These are phyloP conservation scores for Trypoxylon attenuatum DNA, from an alignment of 2,888 invertebrate species.

Conservation along the genomic window DNA sequence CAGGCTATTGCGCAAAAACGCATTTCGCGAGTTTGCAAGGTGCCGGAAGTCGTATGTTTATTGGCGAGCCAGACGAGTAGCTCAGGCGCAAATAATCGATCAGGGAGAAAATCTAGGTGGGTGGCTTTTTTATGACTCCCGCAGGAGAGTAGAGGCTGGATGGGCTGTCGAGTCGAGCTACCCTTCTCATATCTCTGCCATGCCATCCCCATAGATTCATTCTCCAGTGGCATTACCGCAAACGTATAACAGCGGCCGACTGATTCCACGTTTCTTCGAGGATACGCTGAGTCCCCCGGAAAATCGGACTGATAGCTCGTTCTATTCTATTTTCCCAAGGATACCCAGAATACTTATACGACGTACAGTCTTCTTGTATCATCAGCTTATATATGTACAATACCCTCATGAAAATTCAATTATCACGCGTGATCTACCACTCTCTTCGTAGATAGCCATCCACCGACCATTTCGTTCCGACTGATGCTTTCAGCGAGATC, in stretches of 20 bases:
- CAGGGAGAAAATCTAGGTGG: constrained; percentile 46
- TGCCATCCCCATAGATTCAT: constrained; percentile 31
- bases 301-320: no score
- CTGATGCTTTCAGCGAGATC: no score
- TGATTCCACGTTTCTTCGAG: constrained; percentile 15
- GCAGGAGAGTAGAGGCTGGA: constrained; percentile 32
- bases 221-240: constrained; percentile 40
- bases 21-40: no score
- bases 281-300: background rate
- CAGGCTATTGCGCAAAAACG: no score
- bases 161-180: constrained; percentile 33
- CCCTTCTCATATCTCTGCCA: constrained; percentile 34
- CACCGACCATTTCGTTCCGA: no score
- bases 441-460: no score
- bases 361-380: no score
- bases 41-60: constrained; percentile 16
- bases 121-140: constrained; percentile 51
- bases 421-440: no score
- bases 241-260: constrained; percentile 32
- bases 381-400: no score
- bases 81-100: constrained; percentile 39
- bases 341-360: no score
- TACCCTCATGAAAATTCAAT: no score
- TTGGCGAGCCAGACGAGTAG: background rate
- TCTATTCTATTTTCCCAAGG: no score